phyloP scores from a whole-genome alignment of 2,888 invertebrate genomes.

The Penaeus monodon region DNA sequence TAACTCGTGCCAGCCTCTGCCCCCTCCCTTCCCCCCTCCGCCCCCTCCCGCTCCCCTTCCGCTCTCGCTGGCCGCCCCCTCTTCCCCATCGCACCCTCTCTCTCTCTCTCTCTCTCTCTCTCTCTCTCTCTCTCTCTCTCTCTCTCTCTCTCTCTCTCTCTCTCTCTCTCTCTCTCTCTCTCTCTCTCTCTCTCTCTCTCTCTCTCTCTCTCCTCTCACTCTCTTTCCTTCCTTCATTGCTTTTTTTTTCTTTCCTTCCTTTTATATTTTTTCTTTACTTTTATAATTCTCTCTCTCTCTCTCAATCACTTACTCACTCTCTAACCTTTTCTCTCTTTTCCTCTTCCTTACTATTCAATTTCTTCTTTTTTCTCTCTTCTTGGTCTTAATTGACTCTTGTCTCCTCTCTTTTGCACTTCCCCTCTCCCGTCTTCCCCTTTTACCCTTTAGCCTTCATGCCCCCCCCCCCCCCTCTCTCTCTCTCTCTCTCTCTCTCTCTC shows the following conservation, averaged over 20 bases:
- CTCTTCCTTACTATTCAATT: too few species aligned
- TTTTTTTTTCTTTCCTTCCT: background rate
- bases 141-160: background rate
- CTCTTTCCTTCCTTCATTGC: background rate
- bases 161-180: background rate
- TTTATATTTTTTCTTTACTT: too few species aligned
- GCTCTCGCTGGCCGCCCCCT: background rate
- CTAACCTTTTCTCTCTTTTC: too few species aligned
- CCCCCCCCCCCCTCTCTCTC: too few species aligned
- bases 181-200: background rate
- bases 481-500: too few species aligned
- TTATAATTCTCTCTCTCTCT: too few species aligned
- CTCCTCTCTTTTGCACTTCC: too few species aligned
- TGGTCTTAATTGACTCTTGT: background rate
- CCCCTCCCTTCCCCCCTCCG: slow-evolving; percentile 6
- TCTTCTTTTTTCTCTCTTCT: too few species aligned
- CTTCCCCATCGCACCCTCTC: background rate
- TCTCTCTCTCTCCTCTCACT: background rate
- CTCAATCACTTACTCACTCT: too few species aligned
- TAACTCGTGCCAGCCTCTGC: slow-evolving; percentile 47
- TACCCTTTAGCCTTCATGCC: too few species aligned
- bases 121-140: slow-evolving; percentile 6
- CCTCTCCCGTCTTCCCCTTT: too few species aligned
- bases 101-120: slow-evolving; percentile 19
- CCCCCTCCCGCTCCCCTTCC: slow-evolving; percentile 4